phyloP scores from a whole-genome alignment of 2,797 vertebrate genomes.

The Phrynocephalus vlangalii region DNA sequence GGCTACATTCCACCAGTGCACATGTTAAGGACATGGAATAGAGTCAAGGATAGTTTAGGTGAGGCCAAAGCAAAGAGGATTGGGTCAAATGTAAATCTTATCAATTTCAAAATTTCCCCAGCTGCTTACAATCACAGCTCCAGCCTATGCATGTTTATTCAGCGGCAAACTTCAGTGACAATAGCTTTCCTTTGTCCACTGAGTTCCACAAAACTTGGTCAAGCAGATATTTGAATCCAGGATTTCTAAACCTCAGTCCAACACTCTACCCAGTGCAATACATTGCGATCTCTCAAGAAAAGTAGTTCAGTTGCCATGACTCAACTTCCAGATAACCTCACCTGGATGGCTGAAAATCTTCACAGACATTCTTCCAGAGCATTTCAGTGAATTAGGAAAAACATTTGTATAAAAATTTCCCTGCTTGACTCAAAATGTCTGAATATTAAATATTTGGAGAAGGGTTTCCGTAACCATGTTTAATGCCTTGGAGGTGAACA shows the following conservation, averaged over 20 bases:
- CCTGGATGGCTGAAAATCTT: no score
- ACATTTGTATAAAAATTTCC: neutral
- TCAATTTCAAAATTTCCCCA: neutral
- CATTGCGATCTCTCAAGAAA: no score
- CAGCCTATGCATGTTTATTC: neutral
- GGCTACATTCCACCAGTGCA: neutral
- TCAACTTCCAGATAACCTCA: no score
- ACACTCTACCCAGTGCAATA: no score
- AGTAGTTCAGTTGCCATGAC: no score
- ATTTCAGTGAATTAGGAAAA: neutral
- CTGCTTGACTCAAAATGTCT: neutral
- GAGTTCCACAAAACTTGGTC: no score
- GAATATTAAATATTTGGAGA: neutral
- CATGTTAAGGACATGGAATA: neutral
- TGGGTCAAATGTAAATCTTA: neutral
- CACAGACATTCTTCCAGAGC: neutral
- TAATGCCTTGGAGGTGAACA: neutral
- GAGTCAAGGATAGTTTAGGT: neutral
- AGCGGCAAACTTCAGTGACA: neutral
- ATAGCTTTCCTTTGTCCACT: neutral
- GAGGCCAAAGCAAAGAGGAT: neutral
- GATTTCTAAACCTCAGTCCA: no score
- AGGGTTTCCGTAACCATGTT: neutral
- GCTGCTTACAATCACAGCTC: neutral
- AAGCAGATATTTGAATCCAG: no score